These are phyloP conservation scores for Diabrotica virgifera DNA, from an alignment of 1,140 invertebrate species.

Conservation along the genomic window DNA sequence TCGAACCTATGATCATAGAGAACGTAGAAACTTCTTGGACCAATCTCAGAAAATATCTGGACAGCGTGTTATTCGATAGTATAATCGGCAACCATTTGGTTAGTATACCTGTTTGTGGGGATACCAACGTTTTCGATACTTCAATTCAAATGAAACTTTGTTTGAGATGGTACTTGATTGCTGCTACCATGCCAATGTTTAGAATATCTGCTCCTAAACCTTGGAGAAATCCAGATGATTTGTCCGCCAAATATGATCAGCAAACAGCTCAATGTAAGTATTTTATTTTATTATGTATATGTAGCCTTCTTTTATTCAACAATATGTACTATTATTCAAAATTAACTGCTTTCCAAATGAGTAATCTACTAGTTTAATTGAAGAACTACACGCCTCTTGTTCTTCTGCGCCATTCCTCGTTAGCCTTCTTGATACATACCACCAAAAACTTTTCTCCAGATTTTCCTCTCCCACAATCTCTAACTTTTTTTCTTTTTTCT, in stretches of 20 bases:
- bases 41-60: conserved; percentile 36
- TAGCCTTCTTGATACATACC: too few species aligned
- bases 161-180: conserved; percentile 45
- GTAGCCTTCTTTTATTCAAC: too few species aligned
- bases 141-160: conserved; percentile 39
- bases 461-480: too few species aligned
- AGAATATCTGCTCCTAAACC: conserved; percentile 33
- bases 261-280: conserved; percentile 19
- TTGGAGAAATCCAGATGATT: conserved; percentile 38
- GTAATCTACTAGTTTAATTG: too few species aligned
- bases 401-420: too few species aligned
- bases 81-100: conserved; percentile 35
- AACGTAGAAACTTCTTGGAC: conserved; percentile 38
- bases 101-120: conserved; percentile 40
- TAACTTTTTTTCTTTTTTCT: too few species aligned
- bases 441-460: too few species aligned
- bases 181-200: conserved; percentile 43
- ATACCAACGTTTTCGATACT: conserved; percentile 32
- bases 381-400: too few species aligned
- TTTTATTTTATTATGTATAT: neutral
- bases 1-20: conserved; percentile 28
- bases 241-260: conserved; percentile 21
- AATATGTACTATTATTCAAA: too few species aligned
- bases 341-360: too few species aligned
- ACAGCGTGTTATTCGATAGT: conserved; percentile 31